A percentile compares a stretch with the other conserved stretches of the same genome.
These are phyloP conservation scores for Chlorops oryzae DNA, from an alignment of 1,140 invertebrate species.

Conservation along the genomic window DNA sequence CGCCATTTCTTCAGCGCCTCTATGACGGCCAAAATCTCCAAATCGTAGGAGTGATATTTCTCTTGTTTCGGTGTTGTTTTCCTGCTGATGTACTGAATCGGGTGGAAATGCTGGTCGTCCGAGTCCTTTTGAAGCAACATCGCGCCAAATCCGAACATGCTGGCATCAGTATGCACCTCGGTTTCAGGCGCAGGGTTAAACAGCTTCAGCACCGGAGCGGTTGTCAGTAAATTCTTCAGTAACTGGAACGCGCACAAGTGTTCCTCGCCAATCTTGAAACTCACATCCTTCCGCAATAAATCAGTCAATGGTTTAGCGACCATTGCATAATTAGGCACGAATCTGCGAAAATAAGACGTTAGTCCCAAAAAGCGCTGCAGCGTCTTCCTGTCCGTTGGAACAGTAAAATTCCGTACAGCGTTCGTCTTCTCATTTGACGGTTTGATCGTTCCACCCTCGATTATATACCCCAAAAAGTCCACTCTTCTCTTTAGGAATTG, in stretches of 20 bases:
- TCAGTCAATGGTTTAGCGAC: slow-evolving; percentile 29
- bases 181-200: slow-evolving; percentile 22
- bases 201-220: background rate
- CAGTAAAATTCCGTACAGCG: no score
- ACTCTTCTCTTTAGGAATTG: slow-evolving; percentile 8
- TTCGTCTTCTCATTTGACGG: slow-evolving; percentile 22
- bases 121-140: slow-evolving; percentile 30
- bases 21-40: slow-evolving; percentile 20
- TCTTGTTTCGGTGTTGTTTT: slow-evolving; percentile 18
- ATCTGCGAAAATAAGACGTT: no score
- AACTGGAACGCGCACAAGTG: background rate
- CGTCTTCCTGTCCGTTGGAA: no score
- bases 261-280: background rate
- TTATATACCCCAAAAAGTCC: slow-evolving; percentile 9
- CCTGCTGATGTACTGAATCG: slow-evolving; percentile 15
- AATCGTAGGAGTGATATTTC: slow-evolving; percentile 27
- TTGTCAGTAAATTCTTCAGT: slow-evolving; percentile 5
- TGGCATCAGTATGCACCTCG: slow-evolving; percentile 41
- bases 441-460: slow-evolving; percentile 20
- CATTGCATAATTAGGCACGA: slow-evolving; percentile 25
- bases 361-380: no score
- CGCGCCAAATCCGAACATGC: slow-evolving; percentile 26
- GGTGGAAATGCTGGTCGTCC: background rate
- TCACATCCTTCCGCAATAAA: slow-evolving; percentile 6
- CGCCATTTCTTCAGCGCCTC: slow-evolving; percentile 12